phyloP scores from a whole-genome alignment of 2,888 invertebrate species.

The Troides oblongomaculatus region DNA sequence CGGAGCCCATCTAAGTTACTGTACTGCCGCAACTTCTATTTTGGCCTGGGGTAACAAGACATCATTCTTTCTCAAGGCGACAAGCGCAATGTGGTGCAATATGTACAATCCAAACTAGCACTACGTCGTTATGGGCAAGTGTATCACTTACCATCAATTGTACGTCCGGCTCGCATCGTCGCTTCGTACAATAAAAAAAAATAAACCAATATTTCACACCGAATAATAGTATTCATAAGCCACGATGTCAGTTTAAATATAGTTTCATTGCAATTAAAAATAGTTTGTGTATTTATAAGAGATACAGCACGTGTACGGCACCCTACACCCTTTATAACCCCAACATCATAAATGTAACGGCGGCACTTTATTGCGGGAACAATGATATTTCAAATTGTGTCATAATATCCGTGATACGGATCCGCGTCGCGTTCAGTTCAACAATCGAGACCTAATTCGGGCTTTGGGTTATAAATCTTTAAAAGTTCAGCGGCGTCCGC shows the following conservation, averaged over 20 bases:
- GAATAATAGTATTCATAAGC: neutral
- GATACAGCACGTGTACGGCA: constrained; percentile 57
- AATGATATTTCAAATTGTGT: constrained; percentile 73
- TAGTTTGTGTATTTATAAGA: constrained; percentile 27
- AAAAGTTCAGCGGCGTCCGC: constrained; percentile 42
- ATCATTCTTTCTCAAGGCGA: too few relatives aligned
- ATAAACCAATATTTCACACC: neutral
- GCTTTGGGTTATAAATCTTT: constrained; percentile 52
- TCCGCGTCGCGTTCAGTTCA: constrained; percentile 37
- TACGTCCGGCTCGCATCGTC: too few relatives aligned
- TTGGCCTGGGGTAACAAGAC: too few relatives aligned
- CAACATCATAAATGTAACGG: constrained; percentile 58
- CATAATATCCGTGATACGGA: constrained; percentile 49
- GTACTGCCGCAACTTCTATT: too few relatives aligned
- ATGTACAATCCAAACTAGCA: too few relatives aligned
- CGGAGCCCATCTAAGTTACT: too few relatives aligned
- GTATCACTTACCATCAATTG: too few relatives aligned
- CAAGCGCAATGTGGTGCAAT: too few relatives aligned
- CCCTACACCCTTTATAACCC: constrained; percentile 64
- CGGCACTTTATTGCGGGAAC: constrained; percentile 45
- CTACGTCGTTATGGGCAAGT: too few relatives aligned
- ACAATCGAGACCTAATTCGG: constrained; percentile 61
- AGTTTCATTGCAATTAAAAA: constrained; percentile 14
- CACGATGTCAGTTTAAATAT: neutral
- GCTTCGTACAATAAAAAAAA: too few relatives aligned